phyloP scores from a whole-genome alignment of 53 echinoderm and acorn worm species.

The Holothuria leucospilota region DNA sequence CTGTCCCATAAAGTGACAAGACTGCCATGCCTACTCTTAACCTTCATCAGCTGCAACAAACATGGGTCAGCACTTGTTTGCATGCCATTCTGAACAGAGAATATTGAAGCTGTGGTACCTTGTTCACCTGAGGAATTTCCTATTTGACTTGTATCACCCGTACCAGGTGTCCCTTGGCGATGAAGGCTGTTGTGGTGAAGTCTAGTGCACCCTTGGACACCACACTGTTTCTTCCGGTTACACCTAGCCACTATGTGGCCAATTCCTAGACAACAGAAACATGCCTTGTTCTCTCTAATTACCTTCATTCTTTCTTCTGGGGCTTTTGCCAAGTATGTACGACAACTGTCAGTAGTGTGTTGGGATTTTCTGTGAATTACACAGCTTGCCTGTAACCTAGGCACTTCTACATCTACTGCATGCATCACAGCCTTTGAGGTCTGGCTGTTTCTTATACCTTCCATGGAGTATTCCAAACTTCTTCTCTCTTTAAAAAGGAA shows the following conservation, averaged over 20 bases:
- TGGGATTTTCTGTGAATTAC: conserved; percentile 39
- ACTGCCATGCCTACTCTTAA: conserved; percentile 17
- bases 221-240: conserved; percentile 40
- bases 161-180: background rate
- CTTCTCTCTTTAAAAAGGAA: too few relatives aligned
- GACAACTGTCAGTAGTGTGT: conserved; percentile 39
- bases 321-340: conserved; percentile 27
- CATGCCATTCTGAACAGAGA: conserved; percentile 22
- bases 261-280: conserved; percentile 40
- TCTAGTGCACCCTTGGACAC: conserved; percentile 44
- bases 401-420: background rate
- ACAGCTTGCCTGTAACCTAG: conserved; percentile 9
- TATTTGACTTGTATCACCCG: background rate
- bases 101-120: background rate
- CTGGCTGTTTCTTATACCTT: conserved; percentile 30
- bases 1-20: conserved; percentile 63
- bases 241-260: conserved; percentile 44
- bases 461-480: conserved; percentile 53
- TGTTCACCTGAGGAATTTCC: background rate
- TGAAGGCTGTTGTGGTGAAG: conserved; percentile 53
- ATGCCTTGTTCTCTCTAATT: conserved; percentile 38
- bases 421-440: conserved; percentile 26
- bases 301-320: conserved; percentile 25
- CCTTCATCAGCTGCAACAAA: conserved; percentile 57
- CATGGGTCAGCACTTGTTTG: conserved; percentile 37